Evolutionary conservation across 2,888 invertebrate genomes (phyloP).

Genomic region (Silvanus unidentatus): DNA sequence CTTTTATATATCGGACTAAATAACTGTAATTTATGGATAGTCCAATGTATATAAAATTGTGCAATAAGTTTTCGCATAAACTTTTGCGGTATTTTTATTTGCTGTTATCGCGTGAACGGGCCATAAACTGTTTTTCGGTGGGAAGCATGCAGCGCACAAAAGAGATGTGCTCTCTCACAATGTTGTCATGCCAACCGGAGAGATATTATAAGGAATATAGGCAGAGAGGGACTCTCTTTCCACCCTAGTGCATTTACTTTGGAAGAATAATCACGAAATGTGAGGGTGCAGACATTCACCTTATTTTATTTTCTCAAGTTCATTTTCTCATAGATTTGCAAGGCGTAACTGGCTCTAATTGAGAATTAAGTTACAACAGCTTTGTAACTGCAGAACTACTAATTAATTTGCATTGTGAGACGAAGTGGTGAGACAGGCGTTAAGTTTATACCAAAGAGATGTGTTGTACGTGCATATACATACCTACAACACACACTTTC

Average conservation of each 20-base stretch:
- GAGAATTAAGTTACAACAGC: constrained; percentile 31
- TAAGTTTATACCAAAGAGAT: too few relatives aligned
- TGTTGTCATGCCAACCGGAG: constrained; percentile 38
- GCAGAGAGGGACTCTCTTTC: constrained; percentile 23
- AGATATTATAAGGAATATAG: constrained; percentile 27
- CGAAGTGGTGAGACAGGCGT: constrained; percentile 13
- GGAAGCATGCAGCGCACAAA: constrained; percentile 24
- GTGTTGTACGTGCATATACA: too few relatives aligned
- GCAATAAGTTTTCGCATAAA: neutral
- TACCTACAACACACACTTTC: too few relatives aligned
- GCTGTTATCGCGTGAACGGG: constrained; percentile 22
- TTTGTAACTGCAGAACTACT: constrained; percentile 31
- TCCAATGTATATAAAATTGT: neutral
- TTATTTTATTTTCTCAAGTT: constrained; percentile 24
- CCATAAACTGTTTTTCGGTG: constrained; percentile 28
- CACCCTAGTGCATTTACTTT: constrained; percentile 30
- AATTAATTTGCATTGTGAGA: constrained; percentile 34
- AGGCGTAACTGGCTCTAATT: constrained; percentile 26
- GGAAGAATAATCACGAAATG: constrained; percentile 36
- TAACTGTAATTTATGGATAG: constrained; percentile 1
- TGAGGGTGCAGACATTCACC: constrained; percentile 29
- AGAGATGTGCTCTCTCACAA: constrained; percentile 25
- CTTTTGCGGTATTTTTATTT: neutral
- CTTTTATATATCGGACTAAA: neutral
- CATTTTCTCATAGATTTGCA: constrained; percentile 21